Base-by-base conservation (phyloP, 35 echinoderm and acorn worm species). In the Heliocidaris tuberculata region DNA sequence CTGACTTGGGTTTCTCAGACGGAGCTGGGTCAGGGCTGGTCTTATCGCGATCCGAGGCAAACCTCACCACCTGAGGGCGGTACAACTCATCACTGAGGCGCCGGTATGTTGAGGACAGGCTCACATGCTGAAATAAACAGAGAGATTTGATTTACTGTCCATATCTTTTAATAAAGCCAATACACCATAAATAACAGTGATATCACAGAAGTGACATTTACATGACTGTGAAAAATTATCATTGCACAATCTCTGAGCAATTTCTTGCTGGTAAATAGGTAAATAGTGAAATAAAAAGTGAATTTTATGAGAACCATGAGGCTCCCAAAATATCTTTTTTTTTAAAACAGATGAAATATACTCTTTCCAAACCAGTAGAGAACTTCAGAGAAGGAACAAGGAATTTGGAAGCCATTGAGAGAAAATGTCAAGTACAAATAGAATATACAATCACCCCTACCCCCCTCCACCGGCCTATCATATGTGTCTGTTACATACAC, bases 31-130 rank as follows among this genome's bases (percentile, higher is more conserved):
- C 29, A 21, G 21, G 32, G 31, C 85, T 94, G 17, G 48, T 49
- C 48, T 50, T 47, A 7, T 48, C 49, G 54, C 31, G 30, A 86
- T 86, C 61, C 8, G 24, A 54, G 32, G 85, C 92, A 85, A 94
- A 90, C 32, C 96, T 85, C 10, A 97, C 87, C 21, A 92, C 92
- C 6, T 94, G 92, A 59, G 98, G 98, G 93, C 95, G 96, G 70
- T 97, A 97, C 13, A 99, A 86, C 48, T 99, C 98, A 85, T 99
- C 98, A 7, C 98, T 97, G 11, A 99, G 95, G 31, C 98, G 95
- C 60, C 98, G 95, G 89, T 97, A 96, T 11, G 98, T 99, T 48
- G 98, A 96, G 12, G 97, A 94, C 50, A 99, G 86, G 10, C 95
- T 93, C 24, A 94, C 93, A 21, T 93, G 93, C 96, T 97, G 94